Base-by-base conservation (phyloP, 2,888 invertebrate species). In the Anodontia alba region DNA sequence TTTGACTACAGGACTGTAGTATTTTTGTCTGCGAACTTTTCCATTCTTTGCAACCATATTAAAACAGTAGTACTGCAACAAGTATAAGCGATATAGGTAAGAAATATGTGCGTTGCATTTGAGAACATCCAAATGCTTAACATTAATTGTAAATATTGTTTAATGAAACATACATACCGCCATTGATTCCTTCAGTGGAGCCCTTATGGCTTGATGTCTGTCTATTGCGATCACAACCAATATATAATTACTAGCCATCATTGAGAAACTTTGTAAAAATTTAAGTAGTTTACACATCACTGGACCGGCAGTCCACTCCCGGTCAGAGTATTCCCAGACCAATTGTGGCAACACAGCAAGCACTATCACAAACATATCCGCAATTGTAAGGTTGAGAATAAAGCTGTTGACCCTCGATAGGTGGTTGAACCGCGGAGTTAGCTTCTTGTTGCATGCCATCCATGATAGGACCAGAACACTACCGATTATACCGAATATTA, bases 171-270 rank as follows among this genome's bases (percentile, higher is more conserved):
- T 38, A 88, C 92, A 88, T 89, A 94, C 94, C 81, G 92, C 81
- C 49, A 89, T 86, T 1, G 92, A 91, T 77, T 91, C 90, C 71
- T 91, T 89, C 26, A 94, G 90, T 0, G 94, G 94, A 17, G 92
- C 85, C 10, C 92, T 82, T 29, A 94, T 94, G 31, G 94, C 94
- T 81, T 92, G 93, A 79, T 94, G 94, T 17, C 94, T 87, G 85
- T 94, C 94, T 29, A 94, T 81, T 29, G 94, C 94, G 33, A 94
- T 93, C n/a, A 94, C 93, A 3, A 94, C 92, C 49, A 94, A 86
- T 91, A 94, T 93, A 84, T 93, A 93, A 51, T 92, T 93, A 80
- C 94, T 94, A 51, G 93, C 89, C 81, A 93, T 92, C 82, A 94
- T 90, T 23, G 92, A 88, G 68, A 93, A 93, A 68, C 93, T 93